Percentiles rank a stretch among this genome's conserved stretches.
Evolutionary conservation across 2,113 vertebrate species (phyloP).

Genomic region (Promerops cafer): DNA sequence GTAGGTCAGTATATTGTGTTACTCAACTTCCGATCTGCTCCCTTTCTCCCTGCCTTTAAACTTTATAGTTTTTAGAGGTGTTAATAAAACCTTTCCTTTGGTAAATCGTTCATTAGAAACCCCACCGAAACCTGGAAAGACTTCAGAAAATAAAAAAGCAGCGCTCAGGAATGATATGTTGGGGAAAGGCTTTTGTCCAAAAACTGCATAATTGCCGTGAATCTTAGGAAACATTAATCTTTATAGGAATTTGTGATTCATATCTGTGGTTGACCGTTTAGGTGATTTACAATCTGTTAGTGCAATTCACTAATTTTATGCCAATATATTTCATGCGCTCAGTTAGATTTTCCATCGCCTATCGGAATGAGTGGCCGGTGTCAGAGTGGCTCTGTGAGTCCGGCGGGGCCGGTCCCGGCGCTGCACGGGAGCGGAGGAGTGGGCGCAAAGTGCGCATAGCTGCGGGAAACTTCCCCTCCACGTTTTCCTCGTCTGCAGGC

Average conservation of each 20-base stretch:
- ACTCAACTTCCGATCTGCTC: conserved; percentile 10
- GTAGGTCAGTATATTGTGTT: conserved; percentile 13
- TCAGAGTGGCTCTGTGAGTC: not conserved
- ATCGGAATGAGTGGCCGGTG: not conserved
- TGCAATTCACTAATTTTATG: conserved; percentile 51
- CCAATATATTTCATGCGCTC: conserved; percentile 1
- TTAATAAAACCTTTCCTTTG: conserved; percentile 60
- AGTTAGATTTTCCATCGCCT: not conserved
- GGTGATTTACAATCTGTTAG: conserved; percentile 46
- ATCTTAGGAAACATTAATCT: conserved; percentile 57
- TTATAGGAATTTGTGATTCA: conserved; percentile 58
- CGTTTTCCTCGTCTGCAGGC: not conserved
- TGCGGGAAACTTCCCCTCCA: not conserved
- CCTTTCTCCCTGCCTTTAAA: not conserved
- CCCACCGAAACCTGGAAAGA: conserved; percentile 14
- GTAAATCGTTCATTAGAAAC: conserved; percentile 26
- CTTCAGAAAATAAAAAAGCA: not conserved
- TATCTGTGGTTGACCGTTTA: conserved; percentile 45
- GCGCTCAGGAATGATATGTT: not conserved
- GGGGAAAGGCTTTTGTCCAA: conserved; percentile 44
- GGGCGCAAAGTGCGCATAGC: not conserved
- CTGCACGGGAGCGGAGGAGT: not conserved
- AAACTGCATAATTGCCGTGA: conserved; percentile 38
- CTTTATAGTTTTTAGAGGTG: conserved; percentile 23
- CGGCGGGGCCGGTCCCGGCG: not conserved